Evolutionary conservation across 2,113 vertebrate species (phyloP).

Genomic region (Leptocoma aspasia): DNA sequence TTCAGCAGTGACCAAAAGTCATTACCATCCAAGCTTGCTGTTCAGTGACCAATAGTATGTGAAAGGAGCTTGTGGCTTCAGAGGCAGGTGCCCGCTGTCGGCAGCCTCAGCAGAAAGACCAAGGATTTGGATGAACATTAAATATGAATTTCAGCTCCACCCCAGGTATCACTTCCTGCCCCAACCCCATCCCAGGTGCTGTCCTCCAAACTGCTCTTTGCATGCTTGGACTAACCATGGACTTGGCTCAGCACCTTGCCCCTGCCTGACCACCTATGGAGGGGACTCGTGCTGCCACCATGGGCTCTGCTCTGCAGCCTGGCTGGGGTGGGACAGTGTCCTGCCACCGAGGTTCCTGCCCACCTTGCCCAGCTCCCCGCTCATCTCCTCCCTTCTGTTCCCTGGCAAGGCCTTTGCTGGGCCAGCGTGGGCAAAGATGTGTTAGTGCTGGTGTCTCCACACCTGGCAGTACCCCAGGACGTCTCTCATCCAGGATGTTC

Average conservation of each 20-base stretch:
- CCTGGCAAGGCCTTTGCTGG: neutral
- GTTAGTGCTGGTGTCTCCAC: neutral
- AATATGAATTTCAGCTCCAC: neutral
- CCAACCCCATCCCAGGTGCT: neutral
- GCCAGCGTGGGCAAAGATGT: fast-evolving
- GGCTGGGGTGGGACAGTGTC: fast-evolving
- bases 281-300: neutral
- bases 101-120: constrained; percentile 31
- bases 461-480: fast-evolving
- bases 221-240: neutral
- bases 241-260: neutral
- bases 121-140: neutral
- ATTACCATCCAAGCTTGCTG: constrained; percentile 53
- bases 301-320: neutral
- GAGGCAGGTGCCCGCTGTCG: constrained; percentile 24
- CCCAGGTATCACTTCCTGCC: neutral
- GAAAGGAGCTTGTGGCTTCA: constrained; percentile 57
- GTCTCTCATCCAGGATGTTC: neutral
- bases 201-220: neutral
- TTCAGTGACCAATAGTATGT: constrained; percentile 48
- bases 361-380: fast-evolving
- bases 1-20: constrained; percentile 66
- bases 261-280: neutral
- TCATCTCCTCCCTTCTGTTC: neutral
- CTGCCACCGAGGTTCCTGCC: neutral